Evolutionary conservation across 2,888 invertebrate genomes (phyloP), one percentile per base, ranked within the genome.

Genomic region (Noctua comes): DNA sequence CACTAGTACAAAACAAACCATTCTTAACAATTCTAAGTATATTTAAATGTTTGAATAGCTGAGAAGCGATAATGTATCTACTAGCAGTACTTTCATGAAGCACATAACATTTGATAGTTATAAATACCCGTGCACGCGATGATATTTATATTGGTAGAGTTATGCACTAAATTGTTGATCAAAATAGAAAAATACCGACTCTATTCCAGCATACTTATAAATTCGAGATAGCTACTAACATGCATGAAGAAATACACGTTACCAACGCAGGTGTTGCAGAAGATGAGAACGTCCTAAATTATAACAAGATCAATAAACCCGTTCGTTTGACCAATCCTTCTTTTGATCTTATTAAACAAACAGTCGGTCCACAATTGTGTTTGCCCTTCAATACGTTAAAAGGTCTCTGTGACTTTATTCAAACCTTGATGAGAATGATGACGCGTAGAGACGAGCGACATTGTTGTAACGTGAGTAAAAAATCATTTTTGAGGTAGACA

Each of bases 361-460:
- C 82, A 76, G 72, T 77, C 76, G 68, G 76, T 76, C 76, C 71
- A 76, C 80, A 88, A 86, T 79, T 77, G 62, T 77, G 71, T 77
- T 73, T 84, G 73, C 80, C 87, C 83, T 87, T 83, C 83, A 83
- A 88, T 88, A 69, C 70, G 72, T 80, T 76, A 79, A 87, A 88
- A 85, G 86, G 86, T 88, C 83, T 80, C 76, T 31, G 76, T 86
- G 86, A 88, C 83, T 82, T 88, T 85, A 88, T 80, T 73, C 70
- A 80, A 80, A 79, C 86, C 86, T 86, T 82, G 79, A 77, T 87
- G 79, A 78, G 77, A 73, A 79, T 77, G 79, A 80, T 80, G 73
- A 76, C 73, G 71, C 68, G 46, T 71, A 72, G 73, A 79, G 54
- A 66, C 68, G 71, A 76, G 72, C 59, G 71, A 86, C 77, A 82